phyloP scores from a whole-genome alignment of 2,888 invertebrate genomes.

The Metopia argyrocephala region DNA sequence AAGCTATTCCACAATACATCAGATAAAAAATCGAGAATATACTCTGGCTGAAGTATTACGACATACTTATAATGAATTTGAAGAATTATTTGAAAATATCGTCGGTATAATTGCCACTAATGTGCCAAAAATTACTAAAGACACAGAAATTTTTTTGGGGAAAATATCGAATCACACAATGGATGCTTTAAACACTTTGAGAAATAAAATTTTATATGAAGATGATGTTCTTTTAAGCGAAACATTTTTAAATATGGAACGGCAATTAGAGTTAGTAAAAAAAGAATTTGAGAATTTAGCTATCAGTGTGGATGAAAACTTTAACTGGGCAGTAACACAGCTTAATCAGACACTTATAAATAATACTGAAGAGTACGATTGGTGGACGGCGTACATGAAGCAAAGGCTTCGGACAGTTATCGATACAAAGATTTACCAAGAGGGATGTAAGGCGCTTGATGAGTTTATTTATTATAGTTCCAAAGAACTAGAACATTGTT shows the following conservation, averaged over 20 bases:
- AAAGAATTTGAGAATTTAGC: conserved; percentile 66
- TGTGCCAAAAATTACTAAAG: conserved; percentile 55
- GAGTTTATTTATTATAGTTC: conserved; percentile 68
- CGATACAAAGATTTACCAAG: conserved; percentile 66
- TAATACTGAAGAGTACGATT: conserved; percentile 67
- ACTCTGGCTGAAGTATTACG: conserved; percentile 41
- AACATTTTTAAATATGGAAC: conserved; percentile 61
- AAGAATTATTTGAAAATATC: conserved; percentile 55
- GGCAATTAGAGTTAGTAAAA: conserved; percentile 63
- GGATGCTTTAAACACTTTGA: conserved; percentile 62
- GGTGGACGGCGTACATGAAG: conserved; percentile 68
- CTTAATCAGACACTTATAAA: conserved; percentile 70
- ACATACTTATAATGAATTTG: conserved; percentile 54
- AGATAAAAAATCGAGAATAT: background rate
- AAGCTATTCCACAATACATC: background rate
- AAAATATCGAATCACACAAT: conserved; percentile 63
- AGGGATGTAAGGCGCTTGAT: conserved; percentile 69
- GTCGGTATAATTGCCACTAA: conserved; percentile 39
- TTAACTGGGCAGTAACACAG: conserved; percentile 66
- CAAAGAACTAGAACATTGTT: conserved; percentile 69
- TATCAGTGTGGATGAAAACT: conserved; percentile 65
- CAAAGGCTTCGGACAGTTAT: conserved; percentile 67
- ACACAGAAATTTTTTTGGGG: conserved; percentile 59
- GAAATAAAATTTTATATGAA: conserved; percentile 62
- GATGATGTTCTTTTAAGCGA: conserved; percentile 62